Percentiles rank a stretch among this genome's conserved stretches.
Evolutionary conservation across 2,797 vertebrate species (phyloP).

Genomic region (Hydrocynus forskahlii): DNA sequence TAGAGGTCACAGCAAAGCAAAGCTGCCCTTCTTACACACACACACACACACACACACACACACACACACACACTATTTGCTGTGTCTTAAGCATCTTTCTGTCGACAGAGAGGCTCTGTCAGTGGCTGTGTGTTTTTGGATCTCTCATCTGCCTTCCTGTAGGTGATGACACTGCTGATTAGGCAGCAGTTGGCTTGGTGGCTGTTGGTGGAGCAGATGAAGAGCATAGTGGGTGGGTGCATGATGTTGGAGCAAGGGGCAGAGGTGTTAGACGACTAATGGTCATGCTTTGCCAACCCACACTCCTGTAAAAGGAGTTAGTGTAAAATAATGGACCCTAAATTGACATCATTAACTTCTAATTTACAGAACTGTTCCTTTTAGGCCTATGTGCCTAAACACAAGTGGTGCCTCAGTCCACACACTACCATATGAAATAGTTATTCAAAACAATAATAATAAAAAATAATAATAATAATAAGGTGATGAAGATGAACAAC

Average conservation of each 20-base stretch:
- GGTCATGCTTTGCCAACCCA: not conserved
- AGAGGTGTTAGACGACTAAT: conserved; percentile 6
- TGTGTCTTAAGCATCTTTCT: conserved; percentile 84
- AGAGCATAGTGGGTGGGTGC: not conserved
- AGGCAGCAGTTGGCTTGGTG: conserved; percentile 77
- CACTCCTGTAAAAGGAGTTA: too few species aligned
- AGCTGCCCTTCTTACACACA: conserved; percentile 42
- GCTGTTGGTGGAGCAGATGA: conserved; percentile 55
- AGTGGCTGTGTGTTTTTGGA: conserved; percentile 80
- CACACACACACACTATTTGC: conserved; percentile 32
- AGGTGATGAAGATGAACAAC: too few species aligned
- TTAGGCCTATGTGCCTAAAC: too few species aligned
- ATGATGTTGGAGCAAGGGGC: conserved; percentile 36
- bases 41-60: conserved; percentile 15
- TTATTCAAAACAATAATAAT: too few species aligned
- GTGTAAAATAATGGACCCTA: too few species aligned
- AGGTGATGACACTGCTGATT: conserved; percentile 78
- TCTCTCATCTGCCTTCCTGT: conserved; percentile 79
- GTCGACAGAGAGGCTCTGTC: conserved; percentile 84
- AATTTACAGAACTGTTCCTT: too few species aligned
- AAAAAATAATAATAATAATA: too few species aligned
- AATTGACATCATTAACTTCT: too few species aligned
- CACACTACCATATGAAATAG: too few species aligned
- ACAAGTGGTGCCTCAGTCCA: too few species aligned
- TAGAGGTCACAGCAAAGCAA: conserved; percentile 46